phyloP scores from a whole-genome alignment of 2,888 invertebrate species.

The Bruchidius siliquastri region DNA sequence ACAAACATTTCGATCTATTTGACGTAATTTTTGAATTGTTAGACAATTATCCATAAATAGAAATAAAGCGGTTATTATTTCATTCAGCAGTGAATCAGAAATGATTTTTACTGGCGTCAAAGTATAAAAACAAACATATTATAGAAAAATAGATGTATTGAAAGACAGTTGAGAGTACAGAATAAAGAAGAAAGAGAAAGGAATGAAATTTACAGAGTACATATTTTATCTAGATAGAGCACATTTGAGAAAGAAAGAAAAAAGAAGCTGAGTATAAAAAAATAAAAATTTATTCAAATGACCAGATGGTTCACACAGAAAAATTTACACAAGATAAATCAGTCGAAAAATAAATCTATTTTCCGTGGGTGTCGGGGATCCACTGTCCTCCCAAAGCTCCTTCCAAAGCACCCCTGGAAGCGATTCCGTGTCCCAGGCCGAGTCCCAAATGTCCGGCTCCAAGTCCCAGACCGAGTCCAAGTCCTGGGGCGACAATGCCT shows the following conservation, averaged over 20 bases:
- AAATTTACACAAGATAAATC: neutral
- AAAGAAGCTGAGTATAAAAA: neutral
- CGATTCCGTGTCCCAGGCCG: conserved; percentile 3
- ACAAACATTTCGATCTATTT: too few species aligned
- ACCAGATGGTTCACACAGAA: too few species aligned
- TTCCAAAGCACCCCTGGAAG: conserved; percentile 21
- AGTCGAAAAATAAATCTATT: neutral
- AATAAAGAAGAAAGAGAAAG: neutral
- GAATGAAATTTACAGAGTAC: neutral
- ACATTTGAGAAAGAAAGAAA: neutral
- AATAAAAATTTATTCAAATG: neutral
- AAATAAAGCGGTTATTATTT: too few species aligned
- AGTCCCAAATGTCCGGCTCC: conserved; percentile 14
- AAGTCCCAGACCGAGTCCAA: conserved; percentile 2
- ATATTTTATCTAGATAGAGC: neutral
- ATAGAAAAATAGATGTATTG: neutral
- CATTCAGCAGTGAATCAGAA: too few species aligned
- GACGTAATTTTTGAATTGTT: too few species aligned
- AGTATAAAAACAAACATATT: neutral
- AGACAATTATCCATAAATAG: too few species aligned
- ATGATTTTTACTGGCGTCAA: too few species aligned
- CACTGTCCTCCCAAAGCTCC: conserved; percentile 33
- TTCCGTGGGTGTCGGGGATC: conserved; percentile 28
- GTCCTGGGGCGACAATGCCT: neutral
- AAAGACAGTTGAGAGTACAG: neutral